Percentiles rank a stretch among this genome's conserved stretches.
Evolutionary conservation across 2,888 invertebrate genomes (phyloP).

Genomic region (Apantesis nais): DNA sequence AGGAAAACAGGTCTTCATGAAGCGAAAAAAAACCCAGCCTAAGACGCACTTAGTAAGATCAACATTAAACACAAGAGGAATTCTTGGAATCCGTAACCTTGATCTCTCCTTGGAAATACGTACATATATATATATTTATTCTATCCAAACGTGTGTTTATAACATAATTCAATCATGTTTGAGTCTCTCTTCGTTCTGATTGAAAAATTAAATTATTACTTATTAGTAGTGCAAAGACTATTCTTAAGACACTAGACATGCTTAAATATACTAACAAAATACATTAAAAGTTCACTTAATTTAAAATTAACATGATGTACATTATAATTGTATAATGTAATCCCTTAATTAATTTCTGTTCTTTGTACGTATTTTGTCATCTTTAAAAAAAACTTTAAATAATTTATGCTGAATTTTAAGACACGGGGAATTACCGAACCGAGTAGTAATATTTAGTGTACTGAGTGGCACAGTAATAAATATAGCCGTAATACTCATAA

Average conservation of each 20-base stretch:
- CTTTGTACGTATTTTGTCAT: not conserved
- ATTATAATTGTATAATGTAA: not conserved
- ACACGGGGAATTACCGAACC: too few species aligned
- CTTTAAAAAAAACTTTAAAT: not conserved
- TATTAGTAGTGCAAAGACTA: too few species aligned
- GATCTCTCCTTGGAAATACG: not conserved
- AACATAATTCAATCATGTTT: not conserved
- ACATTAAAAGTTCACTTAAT: not conserved
- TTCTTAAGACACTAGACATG: too few species aligned
- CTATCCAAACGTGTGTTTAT: not conserved
- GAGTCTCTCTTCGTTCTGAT: not conserved
- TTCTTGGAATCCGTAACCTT: not conserved
- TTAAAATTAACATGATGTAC: not conserved
- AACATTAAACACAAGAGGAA: not conserved
- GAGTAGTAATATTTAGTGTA: not conserved
- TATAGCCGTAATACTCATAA: not conserved
- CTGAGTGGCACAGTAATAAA: not conserved
- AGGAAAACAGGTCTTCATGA: not conserved
- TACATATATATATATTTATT: not conserved
- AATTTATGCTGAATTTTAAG: too few species aligned
- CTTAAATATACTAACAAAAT: not conserved
- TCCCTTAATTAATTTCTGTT: not conserved
- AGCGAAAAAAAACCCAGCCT: not conserved
- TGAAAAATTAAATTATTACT: not conserved
- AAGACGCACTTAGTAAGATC: conserved; percentile 1